Evolutionary conservation across 1,140 invertebrate genomes (phyloP), one percentile per base, ranked within the genome.

Genomic region (Belonocnema kinseyi): DNA sequence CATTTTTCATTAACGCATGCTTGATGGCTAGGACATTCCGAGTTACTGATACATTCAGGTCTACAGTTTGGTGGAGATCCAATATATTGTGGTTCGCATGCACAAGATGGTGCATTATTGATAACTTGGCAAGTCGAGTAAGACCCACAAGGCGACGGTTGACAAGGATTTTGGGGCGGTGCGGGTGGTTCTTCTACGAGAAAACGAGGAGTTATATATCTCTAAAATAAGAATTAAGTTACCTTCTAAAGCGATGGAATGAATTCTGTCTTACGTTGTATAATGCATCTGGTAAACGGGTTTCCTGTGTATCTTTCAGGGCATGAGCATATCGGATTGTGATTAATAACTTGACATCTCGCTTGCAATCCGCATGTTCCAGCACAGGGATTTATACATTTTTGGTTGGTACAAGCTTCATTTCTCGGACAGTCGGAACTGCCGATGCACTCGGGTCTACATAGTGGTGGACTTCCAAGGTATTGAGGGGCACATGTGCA

Each of bases 1-100:
- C 95, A 96, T 87, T 94, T 94, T 78, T 94, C 93, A 86, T 95
- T 94, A 21, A 95, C 92, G 84, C 95, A 96, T 14, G 95, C 94
- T 82, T 93, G 92, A 81, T 93, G 92, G 73, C 92, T 93, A 0
- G 93, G 83, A 87, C 96, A 97, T 77, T 97, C 95, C 2, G 94
- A 93, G 87, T 94, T 95, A 3, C 93, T 92, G n/a, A 94, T 92
- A 85, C 95, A 96, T 90, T 96, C 95, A 3, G 95, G 94, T 73
- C 93, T 92, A 85, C 95, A 96, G 85, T 94, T 94, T 4, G 95
- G 95, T 3, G 95, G 94, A 2, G 92, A 88, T 53, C 95, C 95
- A 5, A 94, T 92, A 86, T 94, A 96, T 54, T 94, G 93, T 11
- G 92, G 88, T 56, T 95, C 89, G 82, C 96, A 96, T 8, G 94